These are phyloP conservation scores for Cremastinae sp. DNA, from an alignment of 2,888 invertebrate species.

Conservation along the genomic window DNA sequence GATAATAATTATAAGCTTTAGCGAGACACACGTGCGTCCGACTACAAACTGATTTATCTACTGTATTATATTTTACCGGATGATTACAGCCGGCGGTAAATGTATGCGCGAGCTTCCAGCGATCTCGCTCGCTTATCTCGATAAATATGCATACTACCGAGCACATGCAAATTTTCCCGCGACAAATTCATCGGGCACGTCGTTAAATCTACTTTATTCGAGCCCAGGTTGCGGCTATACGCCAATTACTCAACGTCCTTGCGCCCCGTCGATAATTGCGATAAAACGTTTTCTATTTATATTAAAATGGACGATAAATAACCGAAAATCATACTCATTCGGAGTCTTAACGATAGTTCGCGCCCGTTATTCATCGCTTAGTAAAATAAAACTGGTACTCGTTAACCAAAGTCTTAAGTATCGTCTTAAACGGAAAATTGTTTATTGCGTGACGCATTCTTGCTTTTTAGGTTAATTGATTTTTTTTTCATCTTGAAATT, in stretches of 20 bases:
- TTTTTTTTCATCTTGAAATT: too few species aligned
- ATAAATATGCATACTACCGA: not conserved
- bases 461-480: too few species aligned
- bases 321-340: constrained; percentile 46
- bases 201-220: constrained; percentile 10
- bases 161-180: constrained; percentile 35
- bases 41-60: constrained; percentile 44
- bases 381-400: constrained; percentile 35
- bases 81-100: constrained; percentile 37
- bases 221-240: not conserved
- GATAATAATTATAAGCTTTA: constrained; percentile 55
- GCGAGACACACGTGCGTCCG: constrained; percentile 4
- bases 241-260: constrained; percentile 4
- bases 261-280: not conserved
- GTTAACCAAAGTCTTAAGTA: constrained; percentile 45
- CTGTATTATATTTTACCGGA: constrained; percentile 31
- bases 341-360: constrained; percentile 34
- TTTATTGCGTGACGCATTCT: not conserved
- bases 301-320: not conserved
- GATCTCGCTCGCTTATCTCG: not conserved
- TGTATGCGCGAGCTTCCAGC: constrained; percentile 34
- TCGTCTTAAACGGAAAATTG: constrained; percentile 12
- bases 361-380: constrained; percentile 37
- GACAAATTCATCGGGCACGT: constrained; percentile 48
- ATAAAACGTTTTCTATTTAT: not conserved